phyloP scores from a whole-genome alignment of 2,797 vertebrate species.

The Mastacembelus armatus region DNA sequence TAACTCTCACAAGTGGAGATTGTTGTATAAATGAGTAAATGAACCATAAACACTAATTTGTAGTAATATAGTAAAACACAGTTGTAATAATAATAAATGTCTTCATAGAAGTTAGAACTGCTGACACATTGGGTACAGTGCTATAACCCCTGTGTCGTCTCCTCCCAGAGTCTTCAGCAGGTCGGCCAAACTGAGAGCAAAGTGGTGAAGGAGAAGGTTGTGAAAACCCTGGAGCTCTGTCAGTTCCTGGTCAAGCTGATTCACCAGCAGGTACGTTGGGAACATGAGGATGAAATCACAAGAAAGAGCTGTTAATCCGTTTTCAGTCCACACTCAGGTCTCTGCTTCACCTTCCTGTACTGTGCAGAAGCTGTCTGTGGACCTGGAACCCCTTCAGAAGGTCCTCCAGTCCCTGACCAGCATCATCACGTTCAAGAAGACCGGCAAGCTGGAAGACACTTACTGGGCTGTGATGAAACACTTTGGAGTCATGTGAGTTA shows the following conservation, averaged over 20 bases:
- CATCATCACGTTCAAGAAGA: slow-evolving; percentile 74
- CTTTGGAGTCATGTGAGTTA: slow-evolving; percentile 88
- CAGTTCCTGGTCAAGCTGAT: slow-evolving; percentile 83
- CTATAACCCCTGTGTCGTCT: neutral
- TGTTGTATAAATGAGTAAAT: too few species aligned
- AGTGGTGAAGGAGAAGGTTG: slow-evolving; percentile 85
- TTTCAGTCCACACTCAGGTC: neutral
- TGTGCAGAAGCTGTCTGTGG: slow-evolving; percentile 84
- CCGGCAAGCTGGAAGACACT: slow-evolving; percentile 84
- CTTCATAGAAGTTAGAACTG: neutral
- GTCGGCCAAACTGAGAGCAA: slow-evolving; percentile 74
- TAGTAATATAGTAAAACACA: neutral
- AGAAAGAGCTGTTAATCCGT: too few species aligned
- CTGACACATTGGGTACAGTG: too few species aligned
- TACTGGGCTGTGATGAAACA: slow-evolving; percentile 92
- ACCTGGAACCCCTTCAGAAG: slow-evolving; percentile 75
- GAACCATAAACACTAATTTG: neutral
- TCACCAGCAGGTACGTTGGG: slow-evolving; percentile 81
- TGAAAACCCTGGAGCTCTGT: slow-evolving; percentile 86
- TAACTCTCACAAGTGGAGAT: too few species aligned
- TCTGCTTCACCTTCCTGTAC: neutral
- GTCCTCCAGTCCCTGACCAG: slow-evolving; percentile 77
- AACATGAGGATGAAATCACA: too few species aligned
- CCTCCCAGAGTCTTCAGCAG: slow-evolving; percentile 64
- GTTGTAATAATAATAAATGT: too few species aligned